Conservation (phyloP, 1,140 invertebrate species). For the Drosophila sproati region DNA sequence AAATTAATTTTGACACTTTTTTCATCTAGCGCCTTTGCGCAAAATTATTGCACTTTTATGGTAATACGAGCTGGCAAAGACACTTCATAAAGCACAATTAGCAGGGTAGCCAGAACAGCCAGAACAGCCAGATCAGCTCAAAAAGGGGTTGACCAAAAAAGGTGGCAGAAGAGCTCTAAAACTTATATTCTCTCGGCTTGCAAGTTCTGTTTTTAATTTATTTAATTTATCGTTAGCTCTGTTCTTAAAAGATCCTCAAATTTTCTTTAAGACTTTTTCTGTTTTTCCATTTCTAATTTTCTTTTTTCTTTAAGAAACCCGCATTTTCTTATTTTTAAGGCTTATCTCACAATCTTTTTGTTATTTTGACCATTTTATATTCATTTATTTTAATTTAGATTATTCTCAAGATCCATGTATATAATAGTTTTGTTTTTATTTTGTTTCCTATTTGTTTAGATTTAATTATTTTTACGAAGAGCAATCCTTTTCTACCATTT, state of each 20-base stretch:
- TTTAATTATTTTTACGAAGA: too few species aligned
- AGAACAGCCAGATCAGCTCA: conserved; percentile 11
- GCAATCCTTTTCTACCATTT: background rate
- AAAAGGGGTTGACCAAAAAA: background rate
- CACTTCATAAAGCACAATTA: conserved; percentile 31
- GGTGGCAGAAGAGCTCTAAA: too few species aligned
- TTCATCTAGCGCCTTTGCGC: conserved; percentile 42
- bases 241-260: background rate
- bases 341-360: too few species aligned
- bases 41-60: conserved; percentile 78
- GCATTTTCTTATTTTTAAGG: too few species aligned
- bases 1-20: conserved; percentile 82
- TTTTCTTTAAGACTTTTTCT: background rate
- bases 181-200: too few species aligned
- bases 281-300: background rate
- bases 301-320: background rate
- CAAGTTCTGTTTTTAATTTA: background rate
- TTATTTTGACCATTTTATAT: too few species aligned
- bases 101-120: conserved; percentile 8
- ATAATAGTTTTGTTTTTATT: too few species aligned
- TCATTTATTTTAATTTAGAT: too few species aligned
- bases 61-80: conserved; percentile 55
- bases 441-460: too few species aligned
- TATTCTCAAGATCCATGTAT: too few species aligned
- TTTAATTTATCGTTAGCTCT: background rate